These are phyloP conservation scores for Laticauda laticaudata DNA, from an alignment of 2,113 vertebrate genomes.

Conservation along the genomic window DNA sequence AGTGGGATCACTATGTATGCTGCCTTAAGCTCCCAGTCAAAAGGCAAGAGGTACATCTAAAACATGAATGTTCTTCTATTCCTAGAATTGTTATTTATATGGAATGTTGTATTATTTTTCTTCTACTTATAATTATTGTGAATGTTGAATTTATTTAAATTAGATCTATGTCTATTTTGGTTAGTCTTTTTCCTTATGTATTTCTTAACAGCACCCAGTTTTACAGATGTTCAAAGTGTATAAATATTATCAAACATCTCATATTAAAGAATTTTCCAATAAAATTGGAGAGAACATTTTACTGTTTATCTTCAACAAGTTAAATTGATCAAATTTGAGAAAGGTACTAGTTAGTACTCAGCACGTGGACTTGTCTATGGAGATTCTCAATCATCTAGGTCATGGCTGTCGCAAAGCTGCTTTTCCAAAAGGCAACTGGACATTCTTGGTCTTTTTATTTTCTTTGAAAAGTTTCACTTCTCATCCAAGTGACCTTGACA, in stretches of 20 bases:
- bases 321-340: not conserved
- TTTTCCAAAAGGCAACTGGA: not conserved
- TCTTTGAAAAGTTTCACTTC: not conserved
- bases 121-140: not conserved
- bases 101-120: not conserved
- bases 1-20: not conserved
- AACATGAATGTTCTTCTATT: not conserved
- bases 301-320: not conserved
- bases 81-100: not conserved
- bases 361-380: not conserved
- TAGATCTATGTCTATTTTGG: not conserved
- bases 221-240: not conserved
- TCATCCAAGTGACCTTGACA: not conserved
- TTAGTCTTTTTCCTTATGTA: not conserved
- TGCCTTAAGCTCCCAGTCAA: not conserved
- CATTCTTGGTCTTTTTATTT: not conserved
- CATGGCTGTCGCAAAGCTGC: not conserved
- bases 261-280: not conserved
- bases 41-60: not conserved
- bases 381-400: not conserved
- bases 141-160: not conserved
- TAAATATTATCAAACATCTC: not conserved
- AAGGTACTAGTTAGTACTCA: not conserved
- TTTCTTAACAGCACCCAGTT: not conserved
- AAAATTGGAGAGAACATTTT: not conserved